phyloP scores from a whole-genome alignment of 2,797 vertebrate species.

The Jordanella pulchra region DNA sequence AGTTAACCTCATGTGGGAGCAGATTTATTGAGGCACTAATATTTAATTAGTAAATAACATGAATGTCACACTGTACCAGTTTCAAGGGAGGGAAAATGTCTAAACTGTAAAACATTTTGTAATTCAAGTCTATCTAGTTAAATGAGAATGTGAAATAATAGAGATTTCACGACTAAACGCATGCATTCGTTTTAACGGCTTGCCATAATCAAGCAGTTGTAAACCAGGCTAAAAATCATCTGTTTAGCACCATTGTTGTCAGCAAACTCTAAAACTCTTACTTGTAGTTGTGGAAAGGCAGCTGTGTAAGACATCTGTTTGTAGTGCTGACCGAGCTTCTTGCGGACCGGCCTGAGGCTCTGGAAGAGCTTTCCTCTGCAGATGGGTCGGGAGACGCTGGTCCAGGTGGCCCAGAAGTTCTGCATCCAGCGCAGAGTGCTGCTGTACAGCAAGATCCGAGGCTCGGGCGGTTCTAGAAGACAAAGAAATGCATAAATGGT shows the following conservation, averaged over 20 bases:
- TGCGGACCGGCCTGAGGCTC: conserved; percentile 91
- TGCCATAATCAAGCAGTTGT: not conserved
- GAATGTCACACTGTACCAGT: no score
- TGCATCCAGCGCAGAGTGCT: conserved; percentile 99
- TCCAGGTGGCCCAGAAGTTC: conserved; percentile 99
- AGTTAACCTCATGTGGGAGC: not conserved
- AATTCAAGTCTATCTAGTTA: not conserved
- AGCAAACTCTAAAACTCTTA: conserved; percentile 50
- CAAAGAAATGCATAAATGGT: not conserved
- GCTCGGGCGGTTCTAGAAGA: conserved; percentile 84
- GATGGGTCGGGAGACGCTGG: conserved; percentile 92
- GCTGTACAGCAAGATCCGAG: conserved; percentile 94
- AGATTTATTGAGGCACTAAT: not conserved
- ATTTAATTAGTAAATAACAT: no score
- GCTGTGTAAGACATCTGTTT: conserved; percentile 96
- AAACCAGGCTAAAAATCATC: not conserved
- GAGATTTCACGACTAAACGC: not conserved
- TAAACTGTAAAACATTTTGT: no score
- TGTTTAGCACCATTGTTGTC: not conserved
- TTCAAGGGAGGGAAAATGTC: no score
- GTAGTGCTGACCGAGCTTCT: conserved; percentile 97
- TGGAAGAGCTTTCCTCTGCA: conserved; percentile 96
- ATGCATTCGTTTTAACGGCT: not conserved
- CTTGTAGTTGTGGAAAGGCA: conserved; percentile 92
- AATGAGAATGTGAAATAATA: not conserved